Conservation (phyloP, 2,113 vertebrate species). For the Columba janthina region DNA sequence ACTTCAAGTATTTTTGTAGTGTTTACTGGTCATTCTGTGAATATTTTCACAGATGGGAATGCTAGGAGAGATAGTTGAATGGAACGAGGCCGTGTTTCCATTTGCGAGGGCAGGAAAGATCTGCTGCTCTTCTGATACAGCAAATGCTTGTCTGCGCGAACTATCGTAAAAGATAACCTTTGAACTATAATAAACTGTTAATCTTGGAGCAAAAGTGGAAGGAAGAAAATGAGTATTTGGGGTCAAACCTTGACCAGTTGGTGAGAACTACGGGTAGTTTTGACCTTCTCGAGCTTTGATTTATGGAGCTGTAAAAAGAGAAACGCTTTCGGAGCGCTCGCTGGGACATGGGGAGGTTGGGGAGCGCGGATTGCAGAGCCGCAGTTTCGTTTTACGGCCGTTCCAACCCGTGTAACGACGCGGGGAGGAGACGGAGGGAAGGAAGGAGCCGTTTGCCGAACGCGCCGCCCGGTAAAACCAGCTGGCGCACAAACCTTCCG, state of each 20-base stretch:
- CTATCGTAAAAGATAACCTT: not conserved
- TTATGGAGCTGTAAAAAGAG: conserved; percentile 28
- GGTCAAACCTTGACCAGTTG: conserved; percentile 12
- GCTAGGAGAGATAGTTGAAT: not conserved
- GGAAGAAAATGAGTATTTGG: conserved; percentile 17
- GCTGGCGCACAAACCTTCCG: conserved; percentile 42
- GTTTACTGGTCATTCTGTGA: not conserved
- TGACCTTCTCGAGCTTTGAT: conserved; percentile 41
- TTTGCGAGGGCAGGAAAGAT: not conserved
- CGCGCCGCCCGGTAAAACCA: conserved; percentile 21
- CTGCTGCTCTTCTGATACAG: not conserved
- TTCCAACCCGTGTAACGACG: not conserved
- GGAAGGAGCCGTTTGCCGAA: conserved; percentile 1
- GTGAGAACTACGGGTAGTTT: conserved; percentile 8
- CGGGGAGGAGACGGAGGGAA: conserved; percentile 22
- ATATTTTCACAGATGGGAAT: not conserved
- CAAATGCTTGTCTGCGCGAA: not conserved
- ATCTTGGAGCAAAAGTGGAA: conserved; percentile 46
- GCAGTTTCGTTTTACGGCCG: conserved; percentile 1
- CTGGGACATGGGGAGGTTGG: not conserved
- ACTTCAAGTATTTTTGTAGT: not conserved
- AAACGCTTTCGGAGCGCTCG: conserved; percentile 10
- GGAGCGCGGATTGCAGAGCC: not conserved
- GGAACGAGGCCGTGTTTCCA: not conserved
- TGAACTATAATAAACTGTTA: conserved; percentile 44